phyloP scores from a whole-genome alignment of 2,888 invertebrate species.

The Drosophila peninsularis region DNA sequence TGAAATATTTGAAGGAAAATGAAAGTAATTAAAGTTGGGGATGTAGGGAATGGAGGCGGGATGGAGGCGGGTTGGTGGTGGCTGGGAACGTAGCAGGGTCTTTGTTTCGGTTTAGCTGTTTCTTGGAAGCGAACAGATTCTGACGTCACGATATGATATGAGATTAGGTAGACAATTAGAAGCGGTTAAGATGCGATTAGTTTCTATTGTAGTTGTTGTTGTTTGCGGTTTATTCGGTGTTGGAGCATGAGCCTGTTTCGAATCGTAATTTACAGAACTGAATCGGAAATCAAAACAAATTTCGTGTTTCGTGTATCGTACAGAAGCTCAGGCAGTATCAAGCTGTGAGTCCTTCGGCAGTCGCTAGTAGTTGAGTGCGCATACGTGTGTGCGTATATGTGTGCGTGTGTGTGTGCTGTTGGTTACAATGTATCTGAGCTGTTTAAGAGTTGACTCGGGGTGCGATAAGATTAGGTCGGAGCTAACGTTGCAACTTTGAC shows the following conservation, averaged over 20 bases:
- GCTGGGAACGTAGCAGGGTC: constrained; percentile 39
- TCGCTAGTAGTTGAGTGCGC: constrained; percentile 22
- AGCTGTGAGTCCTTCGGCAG: constrained; percentile 48
- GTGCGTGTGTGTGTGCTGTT: constrained; percentile 56
- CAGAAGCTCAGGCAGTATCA: constrained; percentile 55
- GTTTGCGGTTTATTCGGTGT: constrained; percentile 68
- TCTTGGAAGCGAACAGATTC: constrained; percentile 55
- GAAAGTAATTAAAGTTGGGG: constrained; percentile 67
- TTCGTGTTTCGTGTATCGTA: constrained; percentile 14
- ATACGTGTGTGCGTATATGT: constrained; percentile 21
- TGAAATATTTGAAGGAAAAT: constrained; percentile 57
- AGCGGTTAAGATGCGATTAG: constrained; percentile 55
- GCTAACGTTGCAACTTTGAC: constrained; percentile 28
- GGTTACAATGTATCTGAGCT: constrained; percentile 50
- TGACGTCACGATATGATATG: constrained; percentile 40
- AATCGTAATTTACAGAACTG: constrained; percentile 50
- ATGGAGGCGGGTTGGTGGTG: constrained; percentile 14
- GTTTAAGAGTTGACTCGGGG: constrained; percentile 27
- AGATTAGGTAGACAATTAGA: constrained; percentile 66
- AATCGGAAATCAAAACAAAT: constrained; percentile 43
- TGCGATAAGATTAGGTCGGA: constrained; percentile 41
- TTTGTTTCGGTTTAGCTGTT: constrained; percentile 36
- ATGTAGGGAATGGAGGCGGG: constrained; percentile 15
- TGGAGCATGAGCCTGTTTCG: constrained; percentile 69
- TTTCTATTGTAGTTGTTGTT: constrained; percentile 41